Evolutionary conservation across 2,797 vertebrate genomes (phyloP), one percentile per base, ranked within the genome.

Genomic region (Danionella dracula): DNA sequence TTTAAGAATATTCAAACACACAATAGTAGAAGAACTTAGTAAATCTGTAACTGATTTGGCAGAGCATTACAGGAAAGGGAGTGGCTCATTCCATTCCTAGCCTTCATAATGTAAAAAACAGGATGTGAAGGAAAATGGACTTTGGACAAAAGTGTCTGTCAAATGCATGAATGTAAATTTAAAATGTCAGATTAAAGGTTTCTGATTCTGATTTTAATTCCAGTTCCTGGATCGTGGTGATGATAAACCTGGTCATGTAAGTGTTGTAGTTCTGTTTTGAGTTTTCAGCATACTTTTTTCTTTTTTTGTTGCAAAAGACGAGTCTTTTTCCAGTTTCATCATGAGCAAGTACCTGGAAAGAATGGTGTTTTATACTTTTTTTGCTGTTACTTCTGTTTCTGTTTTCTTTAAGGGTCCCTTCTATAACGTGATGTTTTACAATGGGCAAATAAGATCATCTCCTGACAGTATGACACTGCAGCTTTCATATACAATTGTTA

Each of bases 371-470:
- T 12, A 5, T 35, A 11, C n/a, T n/a, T n/a, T n/a, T n/a, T n/a
- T n/a, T n/a, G n/a, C n/a, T n/a, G n/a, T 19, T 8, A 49, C 2
- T 6, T 8, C 19, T 16, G 8, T 3, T 62, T 12, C 15, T 56
- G 63, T 17, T 38, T 2, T 38, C 19, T 1, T 21, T 12, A 3
- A n/a, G 15, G 4, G n/a, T 2, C 1, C 2, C 5, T 8, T 29
- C 17, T 75, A 84, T 21, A 98, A 97, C 31, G 74, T 96, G 66
- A 70, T 72, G 0, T 98, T 98, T 85, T 96, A 98, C 85, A 85
- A 77, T n/a, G 93, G 93, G 19, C 2, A 73, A 2, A 76, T 21
- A 8, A 0, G 0, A 0, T 94, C 91, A 68, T 0, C 23, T 19
- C 94, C 94, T 10, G 82, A 87, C 0, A 87, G 96, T 97, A 85